Base-by-base conservation (phyloP, 2,797 vertebrate species). In the Rallus crepitans region DNA sequence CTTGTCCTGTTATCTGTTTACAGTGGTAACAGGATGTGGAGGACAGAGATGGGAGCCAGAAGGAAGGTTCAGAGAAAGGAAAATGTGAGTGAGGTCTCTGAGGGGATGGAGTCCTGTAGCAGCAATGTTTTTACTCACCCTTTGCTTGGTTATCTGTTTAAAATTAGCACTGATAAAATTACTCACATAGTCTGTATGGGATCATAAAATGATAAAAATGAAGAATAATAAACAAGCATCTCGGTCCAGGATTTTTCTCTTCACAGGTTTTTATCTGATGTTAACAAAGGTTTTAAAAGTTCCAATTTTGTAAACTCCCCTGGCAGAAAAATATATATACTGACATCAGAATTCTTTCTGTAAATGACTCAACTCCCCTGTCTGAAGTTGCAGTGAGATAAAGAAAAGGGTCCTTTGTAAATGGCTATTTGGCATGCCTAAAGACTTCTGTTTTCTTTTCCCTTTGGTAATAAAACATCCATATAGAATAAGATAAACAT, bases 91-190 rank as follows among this genome's bases (percentile, higher is more conserved):
- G 37, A 76, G 30, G 48, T 70, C 70, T 90, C 71, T 30, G 37
- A 56, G 31, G 39, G 48, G 25, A 73, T 33, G 21, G 28, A 86
- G 56, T 84, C 78, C 56, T 30, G 35, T 31, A 56, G 78, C 33
- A 45, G 66, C 55, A 66, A 17, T 70, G 81, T 23, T 95, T 95
- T 84, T 57, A 88, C 52, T 92, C 70, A 87, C 4, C 12, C 30
- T 93, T 93, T 71, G 19, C 45, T 89, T 69, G 59, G 70, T 65
- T 79, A 87, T 86, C 30, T 90, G 66, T 30, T 79, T 81, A 79
- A 47, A 93, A 84, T 84, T 87, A 93, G 7, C 70, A 76, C 15
- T 76, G 83, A 82, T 80, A 89, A 90, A 93, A 86, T 73, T 64
- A 82, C 17, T 72, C 21, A 13, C 21, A 48, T 56, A 35, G 40